These are phyloP conservation scores for Antheraea mylitta DNA, from an alignment of 1,140 invertebrate genomes.

Conservation along the genomic window DNA sequence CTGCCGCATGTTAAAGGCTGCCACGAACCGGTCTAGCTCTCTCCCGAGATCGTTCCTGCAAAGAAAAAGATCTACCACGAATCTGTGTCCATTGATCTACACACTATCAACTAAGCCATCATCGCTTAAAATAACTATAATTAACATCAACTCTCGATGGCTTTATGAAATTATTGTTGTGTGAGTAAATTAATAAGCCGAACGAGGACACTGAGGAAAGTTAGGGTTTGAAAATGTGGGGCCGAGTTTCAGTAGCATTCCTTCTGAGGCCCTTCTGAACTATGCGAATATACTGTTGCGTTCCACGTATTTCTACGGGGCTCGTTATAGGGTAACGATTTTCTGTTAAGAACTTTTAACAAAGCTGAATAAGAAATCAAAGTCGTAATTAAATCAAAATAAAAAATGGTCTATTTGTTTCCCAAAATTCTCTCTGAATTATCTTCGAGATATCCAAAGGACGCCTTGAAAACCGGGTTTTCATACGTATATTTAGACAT, in stretches of 20 bases:
- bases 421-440: no score
- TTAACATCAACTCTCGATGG: constrained; percentile 2
- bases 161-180: constrained; percentile 13
- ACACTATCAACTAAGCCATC: no score
- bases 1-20: no score
- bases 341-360: constrained; percentile 2
- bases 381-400: no score
- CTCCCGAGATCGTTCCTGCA: no score
- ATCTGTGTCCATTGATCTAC: no score
- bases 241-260: constrained; percentile 42
- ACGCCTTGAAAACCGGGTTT: no score
- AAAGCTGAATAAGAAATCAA: not conserved
- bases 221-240: constrained; percentile 42
- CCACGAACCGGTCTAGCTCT: no score
- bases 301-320: constrained; percentile 14
- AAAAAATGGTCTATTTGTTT: no score
- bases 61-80: no score
- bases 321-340: constrained; percentile 13
- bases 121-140: not conserved
- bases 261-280: constrained; percentile 43
- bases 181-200: constrained; percentile 40
- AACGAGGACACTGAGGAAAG: constrained; percentile 31
- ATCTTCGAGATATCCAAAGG: no score
- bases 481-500: no score
- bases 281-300: constrained; percentile 43